phyloP scores from a whole-genome alignment of 2,888 invertebrate genomes.

The Drosophila paucipuncta region DNA sequence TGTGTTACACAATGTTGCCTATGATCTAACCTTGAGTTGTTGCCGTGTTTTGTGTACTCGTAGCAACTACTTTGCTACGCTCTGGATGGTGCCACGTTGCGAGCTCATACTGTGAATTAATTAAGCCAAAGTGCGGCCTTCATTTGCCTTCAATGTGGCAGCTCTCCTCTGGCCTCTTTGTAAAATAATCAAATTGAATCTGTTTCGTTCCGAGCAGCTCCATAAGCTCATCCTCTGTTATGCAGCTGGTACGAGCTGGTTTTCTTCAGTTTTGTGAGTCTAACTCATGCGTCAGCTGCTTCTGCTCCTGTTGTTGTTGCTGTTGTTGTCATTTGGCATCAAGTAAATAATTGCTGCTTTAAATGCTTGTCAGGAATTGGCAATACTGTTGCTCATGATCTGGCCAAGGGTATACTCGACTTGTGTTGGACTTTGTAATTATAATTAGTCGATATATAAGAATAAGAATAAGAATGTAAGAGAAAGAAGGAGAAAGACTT shows the following conservation, averaged over 20 bases:
- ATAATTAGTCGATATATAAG: neutral
- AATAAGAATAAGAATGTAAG: neutral
- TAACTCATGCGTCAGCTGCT: slow-evolving; percentile 36
- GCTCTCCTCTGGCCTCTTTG: slow-evolving; percentile 42
- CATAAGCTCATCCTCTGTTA: neutral
- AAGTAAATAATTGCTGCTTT: slow-evolving; percentile 83
- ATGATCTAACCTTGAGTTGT: slow-evolving; percentile 39
- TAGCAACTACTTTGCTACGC: slow-evolving; percentile 42
- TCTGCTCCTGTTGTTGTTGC: slow-evolving; percentile 22
- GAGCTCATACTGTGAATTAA: slow-evolving; percentile 53
- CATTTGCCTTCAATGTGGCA: slow-evolving; percentile 20
- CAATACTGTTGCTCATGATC: slow-evolving; percentile 42
- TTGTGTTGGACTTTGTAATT: neutral
- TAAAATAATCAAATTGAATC: slow-evolving; percentile 77
- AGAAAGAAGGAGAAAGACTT: no score
- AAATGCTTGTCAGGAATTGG: slow-evolving; percentile 81
- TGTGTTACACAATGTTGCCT: slow-evolving; percentile 70
- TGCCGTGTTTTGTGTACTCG: slow-evolving; percentile 18
- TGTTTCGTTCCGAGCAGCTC: slow-evolving; percentile 19
- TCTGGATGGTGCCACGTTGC: slow-evolving; percentile 22
- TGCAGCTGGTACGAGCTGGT: neutral
- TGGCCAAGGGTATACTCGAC: neutral
- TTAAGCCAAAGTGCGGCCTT: slow-evolving; percentile 46
- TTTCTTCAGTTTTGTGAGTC: slow-evolving; percentile 34
- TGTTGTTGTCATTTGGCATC: slow-evolving; percentile 75